These are phyloP conservation scores for Archaeoteleia sp. DNA, from an alignment of 2,888 invertebrate species.

Conservation along the genomic window DNA sequence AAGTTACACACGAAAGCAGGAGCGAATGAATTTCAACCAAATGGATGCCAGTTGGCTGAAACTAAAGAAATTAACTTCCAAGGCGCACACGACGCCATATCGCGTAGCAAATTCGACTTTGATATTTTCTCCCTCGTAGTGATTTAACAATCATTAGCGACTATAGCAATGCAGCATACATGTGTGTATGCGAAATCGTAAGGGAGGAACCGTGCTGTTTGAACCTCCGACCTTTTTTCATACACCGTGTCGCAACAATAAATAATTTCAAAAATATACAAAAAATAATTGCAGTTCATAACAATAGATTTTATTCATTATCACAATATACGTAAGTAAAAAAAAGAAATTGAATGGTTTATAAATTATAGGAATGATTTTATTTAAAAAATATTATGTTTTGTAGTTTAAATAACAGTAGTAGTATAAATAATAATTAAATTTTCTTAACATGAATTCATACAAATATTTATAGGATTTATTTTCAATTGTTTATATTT, in stretches of 20 bases:
- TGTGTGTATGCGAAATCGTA: slow-evolving; percentile 23
- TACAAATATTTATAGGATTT: no score
- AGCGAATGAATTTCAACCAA: slow-evolving; percentile 48
- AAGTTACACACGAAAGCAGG: slow-evolving; percentile 22
- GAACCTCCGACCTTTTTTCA: slow-evolving; percentile 25
- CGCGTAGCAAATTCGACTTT: slow-evolving; percentile 63
- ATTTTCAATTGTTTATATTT: no score
- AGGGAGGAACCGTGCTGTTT: slow-evolving; percentile 22
- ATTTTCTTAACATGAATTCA: no score
- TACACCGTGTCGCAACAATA: slow-evolving; percentile 23
- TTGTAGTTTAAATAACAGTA: no score
- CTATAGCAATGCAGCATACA: slow-evolving; percentile 25
- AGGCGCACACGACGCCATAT: slow-evolving; percentile 39
- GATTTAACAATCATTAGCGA: slow-evolving; percentile 56
- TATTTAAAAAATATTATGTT: no score
- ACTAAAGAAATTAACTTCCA: slow-evolving; percentile 54
- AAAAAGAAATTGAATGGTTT: no score
- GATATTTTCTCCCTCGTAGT: slow-evolving; percentile 57
- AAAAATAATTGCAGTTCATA: no score
- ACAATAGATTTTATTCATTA: no score
- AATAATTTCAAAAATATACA: not conserved
- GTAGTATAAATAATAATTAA: no score
- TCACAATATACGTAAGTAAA: no score
- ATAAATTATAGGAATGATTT: no score
- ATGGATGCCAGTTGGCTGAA: slow-evolving; percentile 51